A percentile compares a stretch with the other conserved stretches of the same genome.
phyloP scores from a whole-genome alignment of 1,140 invertebrate species.

The Asobara japonica region DNA sequence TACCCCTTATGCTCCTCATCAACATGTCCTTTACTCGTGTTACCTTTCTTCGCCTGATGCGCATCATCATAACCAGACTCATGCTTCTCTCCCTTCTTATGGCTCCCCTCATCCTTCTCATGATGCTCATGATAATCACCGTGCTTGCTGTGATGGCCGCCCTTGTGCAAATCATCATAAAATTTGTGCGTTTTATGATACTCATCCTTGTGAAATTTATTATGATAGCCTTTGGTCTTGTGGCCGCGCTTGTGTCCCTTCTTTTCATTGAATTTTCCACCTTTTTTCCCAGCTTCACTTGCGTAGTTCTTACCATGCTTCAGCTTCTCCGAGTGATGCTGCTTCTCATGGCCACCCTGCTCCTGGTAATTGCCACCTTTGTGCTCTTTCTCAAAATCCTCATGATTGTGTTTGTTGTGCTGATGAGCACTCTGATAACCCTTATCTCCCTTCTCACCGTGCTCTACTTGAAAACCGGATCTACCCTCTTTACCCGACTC shows the following conservation, averaged over 20 bases:
- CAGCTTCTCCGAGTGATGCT: slow-evolving; percentile 65
- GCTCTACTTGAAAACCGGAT: slow-evolving; percentile 36
- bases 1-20: slow-evolving; percentile 71
- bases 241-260: slow-evolving; percentile 72
- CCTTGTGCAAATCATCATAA: slow-evolving; percentile 72
- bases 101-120: slow-evolving; percentile 58
- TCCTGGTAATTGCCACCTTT: slow-evolving; percentile 69
- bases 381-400: slow-evolving; percentile 63
- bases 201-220: slow-evolving; percentile 75
- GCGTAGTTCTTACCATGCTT: slow-evolving; percentile 66
- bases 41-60: slow-evolving; percentile 65
- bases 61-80: slow-evolving; percentile 61
- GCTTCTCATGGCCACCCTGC: slow-evolving; percentile 65
- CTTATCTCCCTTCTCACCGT: slow-evolving; percentile 62
- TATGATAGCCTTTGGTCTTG: slow-evolving; percentile 75
- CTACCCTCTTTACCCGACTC: slow-evolving; percentile 39
- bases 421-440: slow-evolving; percentile 67
- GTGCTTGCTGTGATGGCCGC: slow-evolving; percentile 54
- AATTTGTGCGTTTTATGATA: slow-evolving; percentile 71
- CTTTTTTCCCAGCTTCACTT: slow-evolving; percentile 64
- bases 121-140: slow-evolving; percentile 60
- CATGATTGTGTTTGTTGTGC: slow-evolving; percentile 69
- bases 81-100: slow-evolving; percentile 62
- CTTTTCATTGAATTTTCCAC: slow-evolving; percentile 68
- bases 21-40: slow-evolving; percentile 68